Percentiles rank a stretch among this genome's conserved stretches.
These are phyloP conservation scores for Nasonia longicornis DNA, from an alignment of 1,140 invertebrate genomes.

Conservation along the genomic window DNA sequence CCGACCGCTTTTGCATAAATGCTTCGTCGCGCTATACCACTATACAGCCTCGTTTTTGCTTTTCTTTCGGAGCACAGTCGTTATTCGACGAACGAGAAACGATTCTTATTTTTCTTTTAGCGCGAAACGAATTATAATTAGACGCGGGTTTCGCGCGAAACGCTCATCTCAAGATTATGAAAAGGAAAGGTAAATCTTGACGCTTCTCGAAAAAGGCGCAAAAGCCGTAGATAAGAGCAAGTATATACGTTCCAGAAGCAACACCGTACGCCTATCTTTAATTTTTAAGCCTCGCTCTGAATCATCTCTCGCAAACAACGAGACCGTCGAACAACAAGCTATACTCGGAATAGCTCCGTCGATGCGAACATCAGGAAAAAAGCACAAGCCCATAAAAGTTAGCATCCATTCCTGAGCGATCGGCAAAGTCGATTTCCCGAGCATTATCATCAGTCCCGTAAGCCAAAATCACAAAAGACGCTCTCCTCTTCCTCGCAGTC, in stretches of 20 bases:
- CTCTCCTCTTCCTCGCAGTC: neutral
- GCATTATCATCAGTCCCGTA: neutral
- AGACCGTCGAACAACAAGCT: too few species aligned
- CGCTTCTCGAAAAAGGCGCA: neutral
- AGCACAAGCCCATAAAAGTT: neutral
- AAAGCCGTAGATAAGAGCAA: neutral
- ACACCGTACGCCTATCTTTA: neutral
- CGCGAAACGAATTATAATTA: too few species aligned
- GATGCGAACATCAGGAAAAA: too few species aligned
- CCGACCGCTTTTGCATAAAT: slow-evolving; percentile 63
- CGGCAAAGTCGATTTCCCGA: neutral
- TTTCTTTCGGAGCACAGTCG: neutral
- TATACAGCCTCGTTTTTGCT: neutral
- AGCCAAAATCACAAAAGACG: slow-evolving; percentile 8
- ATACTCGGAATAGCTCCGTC: too few species aligned
- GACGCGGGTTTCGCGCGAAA: too few species aligned
- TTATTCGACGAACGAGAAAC: too few species aligned
- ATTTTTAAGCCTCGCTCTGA: neutral
- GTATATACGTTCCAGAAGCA: neutral
- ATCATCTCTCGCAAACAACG: neutral
- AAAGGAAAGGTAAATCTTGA: slow-evolving; percentile 31
- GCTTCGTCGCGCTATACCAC: slow-evolving; percentile 40
- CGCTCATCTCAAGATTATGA: neutral
- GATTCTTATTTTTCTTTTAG: too few species aligned
- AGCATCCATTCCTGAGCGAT: neutral